Evolutionary conservation across 2,113 vertebrate genomes (phyloP), one percentile per base, ranked within the genome.

Genomic region (Podocnemis expansa): DNA sequence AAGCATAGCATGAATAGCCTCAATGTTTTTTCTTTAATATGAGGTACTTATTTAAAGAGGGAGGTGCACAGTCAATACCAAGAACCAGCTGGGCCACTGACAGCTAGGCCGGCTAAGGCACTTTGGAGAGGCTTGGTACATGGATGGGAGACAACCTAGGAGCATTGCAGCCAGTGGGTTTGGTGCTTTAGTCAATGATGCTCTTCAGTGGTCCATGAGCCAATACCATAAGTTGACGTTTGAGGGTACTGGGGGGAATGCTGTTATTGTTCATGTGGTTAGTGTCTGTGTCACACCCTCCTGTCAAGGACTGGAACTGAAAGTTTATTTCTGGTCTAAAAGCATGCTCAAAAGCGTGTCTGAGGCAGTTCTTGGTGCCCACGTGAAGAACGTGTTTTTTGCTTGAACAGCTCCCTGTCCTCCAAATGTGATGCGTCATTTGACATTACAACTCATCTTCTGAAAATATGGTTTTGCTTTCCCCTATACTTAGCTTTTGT

Each of bases 1-100:
- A 60, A 0, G 2, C n/a, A n/a, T 3, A 3, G 63, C 0, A 2
- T 47, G 31, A 1, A 1, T 0, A 22, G 54, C 76, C 56, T 63
- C 10, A 55, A 60, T 10, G 70, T 41, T 51, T n/a, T 80, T 17
- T 47, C 1, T 83, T 54, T 16, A 73, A 38, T 81, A 78, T 27
- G 1, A 67, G 1, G 0, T 81, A 31, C n/a, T 58, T 43, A 52
- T 45, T 16, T 47, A 75, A 24, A 41, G 6, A 25, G 22, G 73
- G 24, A 27, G 22, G 38, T 24, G 38, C 43, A 14, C 43, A 27
- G 11, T 41, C 7, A 8, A 5, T 76, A 5, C 24, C 41, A 76
- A 38, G 73, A 45, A 5, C 41, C 43, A 45, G 73, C 41, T 25
- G 70, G 41, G 5, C 83, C 83, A 27, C 31, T 70, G 34, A 8